phyloP scores from a whole-genome alignment of 2,797 vertebrate genomes.

The Chelidonichthys spinosus region DNA sequence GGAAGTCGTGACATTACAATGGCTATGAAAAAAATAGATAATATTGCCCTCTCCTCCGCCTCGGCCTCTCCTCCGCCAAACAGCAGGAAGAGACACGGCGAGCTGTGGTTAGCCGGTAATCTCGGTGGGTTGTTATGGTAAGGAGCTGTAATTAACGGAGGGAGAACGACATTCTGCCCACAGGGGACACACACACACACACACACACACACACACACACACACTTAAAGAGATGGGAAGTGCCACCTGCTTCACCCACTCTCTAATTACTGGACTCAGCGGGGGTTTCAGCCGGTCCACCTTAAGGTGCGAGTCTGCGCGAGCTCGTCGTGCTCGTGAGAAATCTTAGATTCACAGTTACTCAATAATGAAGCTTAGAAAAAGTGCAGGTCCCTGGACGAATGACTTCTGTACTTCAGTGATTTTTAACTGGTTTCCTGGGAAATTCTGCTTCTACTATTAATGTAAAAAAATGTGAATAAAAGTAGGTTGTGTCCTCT shows the following conservation, averaged over 20 bases:
- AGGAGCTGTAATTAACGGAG: constrained; percentile 64
- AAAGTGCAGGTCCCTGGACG: no score
- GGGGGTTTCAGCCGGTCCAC: constrained; percentile 19
- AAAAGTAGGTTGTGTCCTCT: neutral
- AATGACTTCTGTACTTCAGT: no score
- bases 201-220: constrained; percentile 37
- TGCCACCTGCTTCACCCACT: constrained; percentile 60
- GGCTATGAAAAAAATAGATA: neutral
- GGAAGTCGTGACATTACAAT: neutral
- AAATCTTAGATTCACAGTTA: no score
- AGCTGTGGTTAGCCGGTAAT: neutral
- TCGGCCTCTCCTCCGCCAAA: neutral
- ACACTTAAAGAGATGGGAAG: constrained; percentile 7
- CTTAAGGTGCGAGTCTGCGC: constrained; percentile 1
- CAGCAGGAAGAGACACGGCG: neutral
- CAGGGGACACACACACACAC: constrained; percentile 18
- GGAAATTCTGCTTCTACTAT: no score
- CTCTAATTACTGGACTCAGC: constrained; percentile 54
- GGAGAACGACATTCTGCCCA: constrained; percentile 33
- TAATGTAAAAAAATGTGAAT: neutral
- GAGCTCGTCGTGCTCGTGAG: neutral
- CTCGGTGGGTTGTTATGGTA: constrained; percentile 20
- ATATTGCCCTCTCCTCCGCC: neutral
- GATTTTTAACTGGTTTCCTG: no score
- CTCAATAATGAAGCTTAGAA: no score